phyloP scores from a whole-genome alignment of 2,888 invertebrate genomes.

The Eristalis arbustorum region DNA sequence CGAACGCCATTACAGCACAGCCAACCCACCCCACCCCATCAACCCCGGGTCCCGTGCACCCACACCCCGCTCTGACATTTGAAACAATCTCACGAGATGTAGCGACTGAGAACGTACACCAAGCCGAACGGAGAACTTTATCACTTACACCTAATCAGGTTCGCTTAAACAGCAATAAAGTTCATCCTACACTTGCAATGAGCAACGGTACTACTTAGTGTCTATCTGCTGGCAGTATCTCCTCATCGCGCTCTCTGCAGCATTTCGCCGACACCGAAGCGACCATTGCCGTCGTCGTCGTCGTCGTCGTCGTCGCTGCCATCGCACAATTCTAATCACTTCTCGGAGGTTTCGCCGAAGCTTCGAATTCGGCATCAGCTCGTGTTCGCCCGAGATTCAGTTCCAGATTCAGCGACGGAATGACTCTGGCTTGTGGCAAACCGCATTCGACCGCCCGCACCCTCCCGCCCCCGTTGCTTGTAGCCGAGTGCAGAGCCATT shows the following conservation, averaged over 20 bases:
- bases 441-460: constrained; percentile 24
- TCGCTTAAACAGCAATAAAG: constrained; percentile 63
- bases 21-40: background rate
- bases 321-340: constrained; percentile 45
- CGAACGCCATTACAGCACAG: background rate
- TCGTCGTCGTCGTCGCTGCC: background rate
- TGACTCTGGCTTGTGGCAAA: constrained; percentile 26
- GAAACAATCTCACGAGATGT: constrained; percentile 41
- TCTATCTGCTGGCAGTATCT: background rate
- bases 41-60: constrained; percentile 1
- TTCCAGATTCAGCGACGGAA: constrained; percentile 10
- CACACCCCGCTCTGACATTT: constrained; percentile 14
- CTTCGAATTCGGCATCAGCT: background rate
- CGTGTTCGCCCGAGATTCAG: background rate
- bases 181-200: constrained; percentile 63
- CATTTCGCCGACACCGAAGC: constrained; percentile 13
- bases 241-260: background rate
- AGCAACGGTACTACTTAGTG: constrained; percentile 47
- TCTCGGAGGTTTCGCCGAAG: constrained; percentile 14
- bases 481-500: constrained; percentile 54
- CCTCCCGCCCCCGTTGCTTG: constrained; percentile 7
- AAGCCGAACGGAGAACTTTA: constrained; percentile 42
- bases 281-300: background rate
- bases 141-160: constrained; percentile 68
- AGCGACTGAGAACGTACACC: background rate